phyloP scores from a whole-genome alignment of 1,140 invertebrate genomes.

The Pentalonia nigronervosa region DNA sequence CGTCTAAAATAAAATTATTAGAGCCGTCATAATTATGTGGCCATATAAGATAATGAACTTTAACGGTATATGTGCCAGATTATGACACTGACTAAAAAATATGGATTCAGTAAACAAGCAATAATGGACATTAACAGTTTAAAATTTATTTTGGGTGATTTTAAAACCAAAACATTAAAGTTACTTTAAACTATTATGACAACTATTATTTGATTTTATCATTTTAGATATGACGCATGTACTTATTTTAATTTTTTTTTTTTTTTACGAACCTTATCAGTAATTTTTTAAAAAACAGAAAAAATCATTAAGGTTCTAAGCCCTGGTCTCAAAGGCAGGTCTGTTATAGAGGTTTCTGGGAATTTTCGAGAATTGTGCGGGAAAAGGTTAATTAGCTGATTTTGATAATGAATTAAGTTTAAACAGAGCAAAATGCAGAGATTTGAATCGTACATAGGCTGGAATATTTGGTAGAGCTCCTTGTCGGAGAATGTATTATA shows the following conservation, averaged over 20 bases:
- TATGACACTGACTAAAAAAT: too few species aligned
- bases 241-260: background rate
- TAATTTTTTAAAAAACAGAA: background rate
- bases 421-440: background rate
- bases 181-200: background rate
- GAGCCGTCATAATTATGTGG: too few species aligned
- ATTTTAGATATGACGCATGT: background rate
- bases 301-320: too few species aligned
- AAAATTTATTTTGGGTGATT: too few species aligned
- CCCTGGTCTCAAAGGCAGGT: too few species aligned
- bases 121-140: too few species aligned
- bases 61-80: too few species aligned
- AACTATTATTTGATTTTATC: background rate
- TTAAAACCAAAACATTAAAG: too few species aligned
- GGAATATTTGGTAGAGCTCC: background rate
- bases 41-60: too few species aligned
- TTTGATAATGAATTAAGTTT: background rate
- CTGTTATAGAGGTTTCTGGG: background rate
- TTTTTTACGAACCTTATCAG: background rate
- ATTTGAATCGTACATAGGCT: background rate
- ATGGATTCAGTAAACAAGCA: too few species aligned
- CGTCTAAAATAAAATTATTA: too few species aligned
- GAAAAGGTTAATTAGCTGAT: background rate
- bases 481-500: background rate
- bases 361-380: background rate